Conservation (phyloP, 2,797 vertebrate species). For the Myiotriccus ornatus region DNA sequence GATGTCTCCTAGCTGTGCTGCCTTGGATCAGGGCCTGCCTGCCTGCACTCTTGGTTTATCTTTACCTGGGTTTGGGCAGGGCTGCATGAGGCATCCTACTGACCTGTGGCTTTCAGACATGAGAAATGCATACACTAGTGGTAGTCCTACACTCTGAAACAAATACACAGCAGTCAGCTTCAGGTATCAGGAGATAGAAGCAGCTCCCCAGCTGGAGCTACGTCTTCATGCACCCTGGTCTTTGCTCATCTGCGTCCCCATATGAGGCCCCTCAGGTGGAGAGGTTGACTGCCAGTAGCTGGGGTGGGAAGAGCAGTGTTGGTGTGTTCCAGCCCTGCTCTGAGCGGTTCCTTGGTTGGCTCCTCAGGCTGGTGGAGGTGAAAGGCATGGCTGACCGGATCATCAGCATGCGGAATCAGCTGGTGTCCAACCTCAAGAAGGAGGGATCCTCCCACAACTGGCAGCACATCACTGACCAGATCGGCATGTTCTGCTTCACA, state of each 20-base stretch:
- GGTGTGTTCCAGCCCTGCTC: not conserved
- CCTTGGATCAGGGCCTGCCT: not conserved
- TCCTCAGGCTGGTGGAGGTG: constrained; percentile 88
- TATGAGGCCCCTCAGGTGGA: not conserved
- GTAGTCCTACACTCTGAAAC: not conserved
- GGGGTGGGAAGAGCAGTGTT: not conserved
- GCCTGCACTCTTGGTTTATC: not conserved
- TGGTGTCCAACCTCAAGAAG: constrained; percentile 90
- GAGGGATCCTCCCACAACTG: constrained; percentile 92
- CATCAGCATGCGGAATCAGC: constrained; percentile 92
- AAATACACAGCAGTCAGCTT: not conserved
- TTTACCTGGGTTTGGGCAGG: not conserved
- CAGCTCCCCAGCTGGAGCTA: not conserved
- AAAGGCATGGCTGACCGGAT: constrained; percentile 95
- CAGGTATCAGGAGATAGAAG: not conserved
- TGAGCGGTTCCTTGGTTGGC: not conserved
- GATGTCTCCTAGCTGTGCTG: not conserved
- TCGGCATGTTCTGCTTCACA: constrained; percentile 99
- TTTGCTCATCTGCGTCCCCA: not conserved
- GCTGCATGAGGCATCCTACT: not conserved
- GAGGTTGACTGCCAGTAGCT: not conserved
- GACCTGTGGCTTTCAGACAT: not conserved
- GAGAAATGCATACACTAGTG: not conserved
- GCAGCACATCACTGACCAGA: constrained; percentile 98
- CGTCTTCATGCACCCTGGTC: not conserved